Evolutionary conservation across 2,797 vertebrate genomes (phyloP).

Genomic region (Acanthurus tractus): DNA sequence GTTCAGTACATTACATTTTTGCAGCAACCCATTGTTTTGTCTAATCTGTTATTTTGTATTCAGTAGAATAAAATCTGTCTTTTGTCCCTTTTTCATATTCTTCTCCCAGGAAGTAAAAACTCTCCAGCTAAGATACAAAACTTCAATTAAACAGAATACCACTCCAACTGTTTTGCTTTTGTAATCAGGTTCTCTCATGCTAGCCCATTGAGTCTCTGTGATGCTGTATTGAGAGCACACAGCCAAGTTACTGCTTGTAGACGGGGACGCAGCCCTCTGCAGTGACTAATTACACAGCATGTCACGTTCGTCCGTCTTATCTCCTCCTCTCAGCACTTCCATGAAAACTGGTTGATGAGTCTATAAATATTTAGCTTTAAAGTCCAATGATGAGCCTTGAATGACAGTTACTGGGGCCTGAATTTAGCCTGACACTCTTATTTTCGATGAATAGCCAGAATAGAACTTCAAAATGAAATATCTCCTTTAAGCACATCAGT

Average conservation of each 20-base stretch:
- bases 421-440: neutral
- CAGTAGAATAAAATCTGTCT: neutral
- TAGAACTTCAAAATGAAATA: neutral
- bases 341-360: constrained; percentile 20
- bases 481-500: neutral
- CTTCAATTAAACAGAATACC: constrained; percentile 17
- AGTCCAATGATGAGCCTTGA: constrained; percentile 1
- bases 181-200: neutral
- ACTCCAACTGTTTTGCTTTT: neutral
- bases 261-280: neutral
- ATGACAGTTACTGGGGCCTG: neutral
- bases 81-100: neutral
- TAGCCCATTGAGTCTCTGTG: neutral
- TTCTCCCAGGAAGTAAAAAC: neutral
- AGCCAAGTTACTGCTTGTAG: neutral
- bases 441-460: neutral
- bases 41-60: neutral
- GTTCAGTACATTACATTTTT: neutral
- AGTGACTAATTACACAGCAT: constrained; percentile 34
- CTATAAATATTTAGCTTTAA: constrained; percentile 4
- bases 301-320: constrained; percentile 44
- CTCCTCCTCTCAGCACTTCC: constrained; percentile 50
- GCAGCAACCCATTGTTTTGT: neutral
- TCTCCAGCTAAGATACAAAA: neutral
- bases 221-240: neutral